Evolutionary conservation across 2,888 invertebrate species (phyloP), one percentile per base, ranked within the genome.

Genomic region (Lasioglossum figueresi): DNA sequence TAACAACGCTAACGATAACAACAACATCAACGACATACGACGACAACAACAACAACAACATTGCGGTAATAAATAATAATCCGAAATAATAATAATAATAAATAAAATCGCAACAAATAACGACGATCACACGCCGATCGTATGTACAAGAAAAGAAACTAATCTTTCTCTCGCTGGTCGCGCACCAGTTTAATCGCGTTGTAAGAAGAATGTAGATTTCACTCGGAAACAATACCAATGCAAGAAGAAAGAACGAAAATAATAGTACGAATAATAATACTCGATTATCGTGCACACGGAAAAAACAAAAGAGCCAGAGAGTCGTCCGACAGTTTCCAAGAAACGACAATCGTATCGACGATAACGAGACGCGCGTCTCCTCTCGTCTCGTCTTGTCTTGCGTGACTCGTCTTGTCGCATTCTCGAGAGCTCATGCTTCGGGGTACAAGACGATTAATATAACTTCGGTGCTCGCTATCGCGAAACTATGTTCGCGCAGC

Each of bases 321-420:
- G 70, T 81, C 34, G n/a, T 68, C 34, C 37, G 68, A 37, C 19
- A 40, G 68, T 68, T 68, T 68, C 68, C 68, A 40, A 34, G 68
- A 68, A 93, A 89, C 91, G 92, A 91, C 89, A 90, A 89, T 89
- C 86, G 87, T 91, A 91, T 91, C 88, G 87, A 88, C 91, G 92
- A 85, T 86, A 82, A 91, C 89, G 90, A 85, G 87, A 88, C 88
- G 87, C 63, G 31, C n/a, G 12, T 31, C n/a, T 27, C 27, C 14
- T 27, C 59, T 27, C 59, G 27, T 63, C 31, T 10, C 83, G 76
- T 45, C 82, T 80, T 68, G 76, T 77, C 70, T 74, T n/a, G 48
- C 52, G 85, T 79, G 81, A 16, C 27, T 14, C 82, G 76, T 52
- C 82, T 80, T 68, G 76, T 79, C 52, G 52, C 52, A 23, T 23